Percentiles rank a stretch among this genome's conserved stretches.
Conservation (phyloP, 23 tunicate species). For the Ascidia mentula region DNA sequence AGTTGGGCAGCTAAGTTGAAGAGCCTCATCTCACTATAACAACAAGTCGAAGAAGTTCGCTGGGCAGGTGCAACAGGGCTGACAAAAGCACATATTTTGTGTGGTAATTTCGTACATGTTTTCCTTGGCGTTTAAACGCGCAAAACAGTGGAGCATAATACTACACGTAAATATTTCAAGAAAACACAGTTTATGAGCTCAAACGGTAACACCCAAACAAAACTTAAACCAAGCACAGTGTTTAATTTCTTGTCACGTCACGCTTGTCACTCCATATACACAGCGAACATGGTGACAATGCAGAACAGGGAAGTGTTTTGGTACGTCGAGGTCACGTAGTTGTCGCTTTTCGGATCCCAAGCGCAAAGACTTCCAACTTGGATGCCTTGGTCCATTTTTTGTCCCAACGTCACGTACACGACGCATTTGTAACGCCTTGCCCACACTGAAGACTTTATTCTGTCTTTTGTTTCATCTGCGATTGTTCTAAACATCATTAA, state of each 20-base stretch:
- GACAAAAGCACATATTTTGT: background rate
- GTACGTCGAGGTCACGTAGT: conserved; percentile 50
- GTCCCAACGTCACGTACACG: conserved; percentile 67
- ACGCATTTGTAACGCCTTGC: conserved; percentile 81
- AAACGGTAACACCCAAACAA: no score
- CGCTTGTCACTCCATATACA: conserved; percentile 57
- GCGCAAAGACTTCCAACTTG: conserved; percentile 74
- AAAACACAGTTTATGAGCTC: no score
- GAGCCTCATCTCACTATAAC: background rate
- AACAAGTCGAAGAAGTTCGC: background rate
- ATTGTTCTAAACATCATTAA: conserved; percentile 28
- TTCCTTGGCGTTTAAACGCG: no score
- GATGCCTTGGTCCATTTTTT: conserved; percentile 65
- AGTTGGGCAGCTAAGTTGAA: background rate
- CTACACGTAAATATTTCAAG: no score
- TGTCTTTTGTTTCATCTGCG: conserved; percentile 34
- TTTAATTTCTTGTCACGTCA: background rate
- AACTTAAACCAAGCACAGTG: no score
- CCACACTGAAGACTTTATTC: conserved; percentile 24
- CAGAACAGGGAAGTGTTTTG: conserved; percentile 72
- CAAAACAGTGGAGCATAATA: no score
- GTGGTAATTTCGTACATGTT: background rate
- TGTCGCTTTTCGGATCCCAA: conserved; percentile 75
- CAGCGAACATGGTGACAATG: conserved; percentile 67
- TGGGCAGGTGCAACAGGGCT: conserved; percentile 6